Evolutionary conservation across 2,113 vertebrate species (phyloP), one percentile per base, ranked within the genome.

Genomic region (Pogonocichla stellata): DNA sequence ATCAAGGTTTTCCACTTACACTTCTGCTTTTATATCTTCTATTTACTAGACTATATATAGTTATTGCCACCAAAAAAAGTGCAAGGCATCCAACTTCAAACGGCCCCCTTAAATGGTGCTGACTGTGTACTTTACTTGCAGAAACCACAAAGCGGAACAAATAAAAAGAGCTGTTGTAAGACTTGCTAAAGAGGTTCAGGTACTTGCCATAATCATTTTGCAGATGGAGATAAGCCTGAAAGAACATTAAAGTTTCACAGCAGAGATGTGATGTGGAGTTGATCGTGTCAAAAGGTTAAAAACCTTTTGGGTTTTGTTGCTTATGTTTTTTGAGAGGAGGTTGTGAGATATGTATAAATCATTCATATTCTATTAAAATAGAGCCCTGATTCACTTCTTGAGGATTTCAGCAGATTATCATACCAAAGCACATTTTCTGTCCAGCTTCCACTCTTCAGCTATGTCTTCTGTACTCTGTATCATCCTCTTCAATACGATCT

Each of bases 41-140:
- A 1, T 91, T 94, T 92, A 80, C 93, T 79, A 69, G 22, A 64
- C 29, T 93, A 82, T 70, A 71, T 86, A 80, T 67, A 88, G 80
- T 88, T 88, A 93, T 45, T 88, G 83, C 74, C 80, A 79, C 57
- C 34, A 65, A 91, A 51, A 92, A 86, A 77, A 54, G 25, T 33
- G 25, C 4, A 34, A 93, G 54, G 60, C 57, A 58, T 78, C 86
- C 51, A 64, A 60, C 93, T 91, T 83, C 74, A 89, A 96, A 91
- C 2, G 0, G 33, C 50, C 45, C 40, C 80, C 60, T 88, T 91
- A 91, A 96, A 92, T 69, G 90, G 71, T 92, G 94, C 96, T 97
- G 96, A 96, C 86, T 93, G 67, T 65, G 95, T 95, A 89, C 90
- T 95, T 96, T 51, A 62, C 84, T 83, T 83, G 64, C 90, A 94